phyloP scores from a whole-genome alignment of 1,140 invertebrate species.

The Onthophagus taurus region DNA sequence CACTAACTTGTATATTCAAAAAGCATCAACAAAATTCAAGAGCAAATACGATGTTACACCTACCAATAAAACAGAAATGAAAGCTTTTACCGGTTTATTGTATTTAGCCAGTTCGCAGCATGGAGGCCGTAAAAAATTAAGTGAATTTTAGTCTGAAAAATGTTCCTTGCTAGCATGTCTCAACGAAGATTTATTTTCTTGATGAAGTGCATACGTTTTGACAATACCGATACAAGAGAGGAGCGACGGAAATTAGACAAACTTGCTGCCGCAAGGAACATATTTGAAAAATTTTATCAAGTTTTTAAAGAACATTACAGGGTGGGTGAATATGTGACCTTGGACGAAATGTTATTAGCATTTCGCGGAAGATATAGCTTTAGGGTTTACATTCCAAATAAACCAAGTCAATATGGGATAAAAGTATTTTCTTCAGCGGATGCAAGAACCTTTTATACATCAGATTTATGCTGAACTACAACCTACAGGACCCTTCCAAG shows the following conservation, averaged over 20 bases:
- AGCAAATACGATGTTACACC: conserved; percentile 1
- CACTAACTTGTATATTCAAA: too few species aligned
- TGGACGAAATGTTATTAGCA: conserved; percentile 36
- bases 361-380: conserved; percentile 38
- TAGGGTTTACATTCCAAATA: conserved; percentile 37
- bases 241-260: too few species aligned
- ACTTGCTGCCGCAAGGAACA: neutral
- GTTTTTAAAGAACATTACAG: neutral
- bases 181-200: neutral
- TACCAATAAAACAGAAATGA: conserved; percentile 1
- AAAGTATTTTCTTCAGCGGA: conserved; percentile 32
- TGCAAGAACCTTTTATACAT: conserved; percentile 20
- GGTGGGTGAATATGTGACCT: neutral
- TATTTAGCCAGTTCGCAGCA: neutral
- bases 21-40: neutral
- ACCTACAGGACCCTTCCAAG: neutral
- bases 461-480: conserved; percentile 9
- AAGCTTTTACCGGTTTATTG: too few species aligned
- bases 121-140: neutral
- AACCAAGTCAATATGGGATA: conserved; percentile 40
- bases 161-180: neutral
- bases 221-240: neutral
- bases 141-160: neutral
- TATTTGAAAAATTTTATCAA: neutral
- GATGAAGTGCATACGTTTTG: conserved; percentile 1